A percentile compares a stretch with the other conserved stretches of the same genome.
Evolutionary conservation across 2,888 invertebrate genomes (phyloP).

Genomic region (Amiota minor): DNA sequence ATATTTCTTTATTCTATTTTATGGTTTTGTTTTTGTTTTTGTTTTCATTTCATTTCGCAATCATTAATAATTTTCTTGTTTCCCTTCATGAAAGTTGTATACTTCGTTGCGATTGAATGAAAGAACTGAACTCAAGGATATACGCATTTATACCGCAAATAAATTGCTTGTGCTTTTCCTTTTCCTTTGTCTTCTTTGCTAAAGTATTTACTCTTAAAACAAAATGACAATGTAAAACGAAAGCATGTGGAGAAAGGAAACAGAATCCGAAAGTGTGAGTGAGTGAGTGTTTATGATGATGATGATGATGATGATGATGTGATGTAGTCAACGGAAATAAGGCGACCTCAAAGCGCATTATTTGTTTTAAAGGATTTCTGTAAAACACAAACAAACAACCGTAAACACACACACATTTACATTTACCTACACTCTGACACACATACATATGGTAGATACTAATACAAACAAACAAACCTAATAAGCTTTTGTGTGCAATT

Average conservation of each 20-base stretch:
- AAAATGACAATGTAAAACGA: neutral
- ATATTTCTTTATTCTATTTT: slow-evolving; percentile 7
- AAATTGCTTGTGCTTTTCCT: slow-evolving; percentile 32
- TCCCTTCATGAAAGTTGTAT: slow-evolving; percentile 16
- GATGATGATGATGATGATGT: slow-evolving; percentile 28
- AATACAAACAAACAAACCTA: slow-evolving; percentile 43
- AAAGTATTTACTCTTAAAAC: slow-evolving; percentile 18
- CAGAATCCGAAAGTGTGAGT: neutral
- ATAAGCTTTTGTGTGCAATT: slow-evolving; percentile 64
- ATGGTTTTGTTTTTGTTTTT: slow-evolving; percentile 14
- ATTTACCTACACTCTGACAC: slow-evolving; percentile 28
- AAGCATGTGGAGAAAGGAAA: neutral
- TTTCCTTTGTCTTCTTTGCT: slow-evolving; percentile 10
- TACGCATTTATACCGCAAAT: slow-evolving; percentile 8
- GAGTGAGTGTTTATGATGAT: slow-evolving; percentile 31
- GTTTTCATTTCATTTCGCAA: slow-evolving; percentile 23
- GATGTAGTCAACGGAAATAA: neutral
- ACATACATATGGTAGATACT: neutral
- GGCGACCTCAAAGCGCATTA: slow-evolving; percentile 60
- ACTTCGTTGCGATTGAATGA: neutral
- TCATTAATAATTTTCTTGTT: slow-evolving; percentile 43
- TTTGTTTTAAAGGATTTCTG: slow-evolving; percentile 50
- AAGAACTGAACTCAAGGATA: neutral
- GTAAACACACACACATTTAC: slow-evolving; percentile 12
- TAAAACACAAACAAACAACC: slow-evolving; percentile 27